Evolutionary conservation across 2,797 vertebrate species (phyloP).

Genomic region (Sorex maritimensis): DNA sequence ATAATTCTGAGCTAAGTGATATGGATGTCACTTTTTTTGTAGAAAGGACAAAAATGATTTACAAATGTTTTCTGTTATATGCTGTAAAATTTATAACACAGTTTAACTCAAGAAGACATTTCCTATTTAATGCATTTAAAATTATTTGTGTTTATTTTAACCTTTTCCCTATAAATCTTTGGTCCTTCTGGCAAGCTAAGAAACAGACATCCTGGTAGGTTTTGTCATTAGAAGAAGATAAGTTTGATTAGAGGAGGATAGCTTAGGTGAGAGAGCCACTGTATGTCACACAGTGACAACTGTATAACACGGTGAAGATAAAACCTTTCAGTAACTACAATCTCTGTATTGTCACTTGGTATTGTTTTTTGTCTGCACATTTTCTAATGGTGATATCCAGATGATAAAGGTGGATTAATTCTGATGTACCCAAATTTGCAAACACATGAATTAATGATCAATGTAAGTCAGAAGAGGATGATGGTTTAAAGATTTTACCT

Average conservation of each 20-base stretch:
- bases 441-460: not conserved
- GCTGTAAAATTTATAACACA: constrained; percentile 29
- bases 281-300: not conserved
- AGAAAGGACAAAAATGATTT: constrained; percentile 49
- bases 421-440: not conserved
- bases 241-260: not conserved
- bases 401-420: not conserved
- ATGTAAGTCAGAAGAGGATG: not conserved
- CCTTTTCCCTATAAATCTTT: constrained; percentile 43
- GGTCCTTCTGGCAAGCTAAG: constrained; percentile 34
- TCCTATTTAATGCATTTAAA: constrained; percentile 66
- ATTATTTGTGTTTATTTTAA: constrained; percentile 55
- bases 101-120: constrained; percentile 26
- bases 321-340: not conserved
- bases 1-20: not conserved
- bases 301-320: not conserved
- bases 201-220: not conserved
- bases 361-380: not conserved
- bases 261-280: not conserved
- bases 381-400: not conserved
- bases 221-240: not conserved
- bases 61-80: constrained; percentile 40
- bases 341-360: not conserved
- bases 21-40: constrained; percentile 2
- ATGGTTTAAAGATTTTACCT: not conserved